phyloP scores from a whole-genome alignment of 2,888 invertebrate genomes.

The Cyclophora albipunctata region DNA sequence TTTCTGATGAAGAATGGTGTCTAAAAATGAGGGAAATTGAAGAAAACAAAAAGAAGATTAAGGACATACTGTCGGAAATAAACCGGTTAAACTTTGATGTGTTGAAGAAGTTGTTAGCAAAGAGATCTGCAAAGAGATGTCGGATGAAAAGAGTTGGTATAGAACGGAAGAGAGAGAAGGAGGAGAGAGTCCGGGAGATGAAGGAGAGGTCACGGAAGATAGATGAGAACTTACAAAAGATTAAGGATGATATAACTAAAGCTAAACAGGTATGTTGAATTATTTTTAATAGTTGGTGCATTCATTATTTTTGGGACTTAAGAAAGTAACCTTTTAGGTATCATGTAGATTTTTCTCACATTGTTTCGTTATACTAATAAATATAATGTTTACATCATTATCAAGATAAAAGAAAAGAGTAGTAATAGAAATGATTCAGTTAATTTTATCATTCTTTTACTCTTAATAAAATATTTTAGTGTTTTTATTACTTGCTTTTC shows the following conservation, averaged over 20 bases:
- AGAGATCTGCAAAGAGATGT: slow-evolving; percentile 62
- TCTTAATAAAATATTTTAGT: no score
- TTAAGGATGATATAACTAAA: slow-evolving; percentile 77
- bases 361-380: no score
- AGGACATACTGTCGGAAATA: slow-evolving; percentile 47
- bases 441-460: no score
- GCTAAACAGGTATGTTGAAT: slow-evolving; percentile 75
- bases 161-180: slow-evolving; percentile 47
- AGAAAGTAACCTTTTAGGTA: no score
- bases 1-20: slow-evolving; percentile 75
- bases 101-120: slow-evolving; percentile 56
- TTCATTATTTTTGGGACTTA: no score
- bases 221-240: slow-evolving; percentile 79
- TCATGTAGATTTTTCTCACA: no score
- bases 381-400: not conserved
- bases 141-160: slow-evolving; percentile 56
- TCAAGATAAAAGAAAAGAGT: not conserved
- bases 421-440: no score
- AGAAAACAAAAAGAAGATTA: slow-evolving; percentile 60
- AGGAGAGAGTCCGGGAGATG: slow-evolving; percentile 47
- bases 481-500: no score
- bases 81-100: slow-evolving; percentile 51
- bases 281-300: no score
- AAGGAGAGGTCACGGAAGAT: slow-evolving; percentile 75
- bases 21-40: slow-evolving; percentile 65